Conservation (phyloP, 1,140 invertebrate species). For the Sycophaga agraensis region DNA sequence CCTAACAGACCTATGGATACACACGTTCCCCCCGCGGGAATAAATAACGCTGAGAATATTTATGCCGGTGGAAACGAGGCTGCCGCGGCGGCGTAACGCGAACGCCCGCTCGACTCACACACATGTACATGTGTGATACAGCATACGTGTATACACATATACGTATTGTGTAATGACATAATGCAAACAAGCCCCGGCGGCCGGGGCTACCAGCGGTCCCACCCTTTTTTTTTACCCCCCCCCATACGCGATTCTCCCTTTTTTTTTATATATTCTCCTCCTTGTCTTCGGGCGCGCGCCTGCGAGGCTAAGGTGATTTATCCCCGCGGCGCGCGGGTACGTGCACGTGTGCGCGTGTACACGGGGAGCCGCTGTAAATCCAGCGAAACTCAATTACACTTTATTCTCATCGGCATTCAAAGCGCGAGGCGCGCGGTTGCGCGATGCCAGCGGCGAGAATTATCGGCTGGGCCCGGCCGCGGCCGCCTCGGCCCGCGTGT, state of each 20-base stretch:
- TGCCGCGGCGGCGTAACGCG: neutral
- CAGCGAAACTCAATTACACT: slow-evolving; percentile 29
- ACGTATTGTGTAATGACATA: slow-evolving; percentile 31
- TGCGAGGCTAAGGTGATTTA: slow-evolving; percentile 12
- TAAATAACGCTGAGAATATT: no score
- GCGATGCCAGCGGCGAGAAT: slow-evolving; percentile 1
- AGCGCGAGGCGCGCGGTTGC: neutral
- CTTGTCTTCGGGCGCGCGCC: neutral
- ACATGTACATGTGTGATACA: neutral
- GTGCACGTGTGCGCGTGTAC: neutral
- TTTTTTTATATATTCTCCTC: no score
- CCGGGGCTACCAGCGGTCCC: neutral
- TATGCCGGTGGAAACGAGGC: no score
- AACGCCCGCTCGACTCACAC: no score
- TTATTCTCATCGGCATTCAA: slow-evolving; percentile 22
- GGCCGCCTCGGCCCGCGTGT: no score
- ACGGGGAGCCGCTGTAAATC: slow-evolving; percentile 19
- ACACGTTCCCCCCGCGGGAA: no score
- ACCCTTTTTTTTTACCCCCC: neutral
- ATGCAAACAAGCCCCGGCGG: slow-evolving; percentile 19
- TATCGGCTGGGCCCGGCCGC: no score
- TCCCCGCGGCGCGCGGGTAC: neutral
- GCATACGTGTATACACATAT: no score
- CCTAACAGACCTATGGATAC: no score
- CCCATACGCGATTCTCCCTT: neutral